These are phyloP conservation scores for Diaprepes abbreviatus DNA, from an alignment of 2,888 invertebrate genomes.

Conservation along the genomic window DNA sequence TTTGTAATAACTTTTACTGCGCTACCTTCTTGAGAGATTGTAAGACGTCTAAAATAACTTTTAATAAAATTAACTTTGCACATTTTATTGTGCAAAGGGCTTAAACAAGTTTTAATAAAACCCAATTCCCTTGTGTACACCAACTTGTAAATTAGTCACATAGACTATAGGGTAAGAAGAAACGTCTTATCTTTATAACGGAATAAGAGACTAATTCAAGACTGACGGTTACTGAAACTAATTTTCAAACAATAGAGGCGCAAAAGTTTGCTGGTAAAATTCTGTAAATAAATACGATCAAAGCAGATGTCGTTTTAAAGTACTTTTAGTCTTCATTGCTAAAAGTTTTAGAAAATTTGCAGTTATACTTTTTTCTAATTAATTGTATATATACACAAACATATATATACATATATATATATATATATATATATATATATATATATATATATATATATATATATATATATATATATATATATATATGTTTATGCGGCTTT, in stretches of 20 bases:
- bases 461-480: too few species aligned
- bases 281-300: conserved; percentile 2
- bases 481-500: too few species aligned
- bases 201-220: conserved; percentile 13
- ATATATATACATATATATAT: too few species aligned
- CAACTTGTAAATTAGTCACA: conserved; percentile 15
- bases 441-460: too few species aligned
- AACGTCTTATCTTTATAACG: conserved; percentile 5
- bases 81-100: conserved; percentile 3
- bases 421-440: too few species aligned
- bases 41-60: neutral
- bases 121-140: conserved; percentile 1
- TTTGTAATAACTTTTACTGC: neutral
- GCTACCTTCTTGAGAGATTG: neutral
- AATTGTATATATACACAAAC: too few species aligned
- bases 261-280: neutral
- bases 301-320: neutral
- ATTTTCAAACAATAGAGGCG: conserved; percentile 8
- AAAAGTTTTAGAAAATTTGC: neutral
- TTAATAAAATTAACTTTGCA: conserved; percentile 5
- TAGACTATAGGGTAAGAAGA: neutral
- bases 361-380: too few species aligned
- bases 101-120: conserved; percentile 10
- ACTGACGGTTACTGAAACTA: neutral
- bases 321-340: neutral